These are phyloP conservation scores for Napeogenes inachia DNA, from an alignment of 2,888 invertebrate species.

Conservation along the genomic window DNA sequence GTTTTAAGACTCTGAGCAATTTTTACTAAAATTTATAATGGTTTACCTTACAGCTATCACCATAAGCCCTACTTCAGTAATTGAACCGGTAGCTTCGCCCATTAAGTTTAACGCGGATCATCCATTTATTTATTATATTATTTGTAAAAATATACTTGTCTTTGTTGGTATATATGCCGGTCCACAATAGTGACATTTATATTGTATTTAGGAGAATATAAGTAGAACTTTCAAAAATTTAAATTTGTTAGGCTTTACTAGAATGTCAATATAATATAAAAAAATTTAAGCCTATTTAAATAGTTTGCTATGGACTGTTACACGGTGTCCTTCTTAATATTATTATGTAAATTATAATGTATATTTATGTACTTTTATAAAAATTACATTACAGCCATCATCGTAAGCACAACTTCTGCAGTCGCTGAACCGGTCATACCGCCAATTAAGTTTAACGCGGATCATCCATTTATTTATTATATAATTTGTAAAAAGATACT, in stretches of 20 bases:
- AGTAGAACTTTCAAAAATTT: too few species aligned
- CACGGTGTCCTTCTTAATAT: too few species aligned
- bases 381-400: constrained; percentile 2
- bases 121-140: constrained; percentile 25
- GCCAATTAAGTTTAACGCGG: constrained; percentile 24
- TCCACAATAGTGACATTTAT: constrained; percentile 11
- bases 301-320: too few species aligned
- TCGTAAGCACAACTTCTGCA: neutral
- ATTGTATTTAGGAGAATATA: neutral
- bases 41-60: constrained; percentile 1
- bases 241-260: too few species aligned
- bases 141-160: constrained; percentile 18
- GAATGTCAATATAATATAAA: too few species aligned
- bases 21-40: neutral
- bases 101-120: constrained; percentile 20
- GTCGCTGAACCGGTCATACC: neutral
- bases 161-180: constrained; percentile 33
- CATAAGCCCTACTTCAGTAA: neutral
- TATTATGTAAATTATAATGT: too few species aligned
- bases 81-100: neutral
- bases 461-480: constrained; percentile 30
- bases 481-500: constrained; percentile 20
- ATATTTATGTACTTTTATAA: neutral
- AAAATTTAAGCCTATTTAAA: too few species aligned
- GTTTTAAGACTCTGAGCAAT: constrained; percentile 13